phyloP scores from a whole-genome alignment of 2,113 vertebrate species.

The Ciconia boyciana region DNA sequence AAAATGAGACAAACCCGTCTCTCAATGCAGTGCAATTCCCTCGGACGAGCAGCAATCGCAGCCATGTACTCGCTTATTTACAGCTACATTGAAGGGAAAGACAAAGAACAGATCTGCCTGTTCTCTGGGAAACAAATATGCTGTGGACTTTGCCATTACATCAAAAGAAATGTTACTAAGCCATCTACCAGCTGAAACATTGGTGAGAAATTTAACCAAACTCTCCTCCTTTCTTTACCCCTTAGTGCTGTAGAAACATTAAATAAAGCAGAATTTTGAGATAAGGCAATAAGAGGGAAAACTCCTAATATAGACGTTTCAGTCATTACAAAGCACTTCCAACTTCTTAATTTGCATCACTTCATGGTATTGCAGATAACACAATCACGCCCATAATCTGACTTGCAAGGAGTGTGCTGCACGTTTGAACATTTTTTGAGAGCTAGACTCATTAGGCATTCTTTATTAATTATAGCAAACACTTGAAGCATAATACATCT shows the following conservation, averaged over 20 bases:
- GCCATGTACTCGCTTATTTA: not conserved
- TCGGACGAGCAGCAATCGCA: not conserved
- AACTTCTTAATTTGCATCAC: not conserved
- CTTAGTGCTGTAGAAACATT: accelerated
- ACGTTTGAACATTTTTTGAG: not conserved
- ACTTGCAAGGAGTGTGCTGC: not conserved
- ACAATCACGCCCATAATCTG: accelerated
- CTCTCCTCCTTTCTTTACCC: not conserved
- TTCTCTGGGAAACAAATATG: not conserved
- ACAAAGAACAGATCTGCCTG: constrained; percentile 13
- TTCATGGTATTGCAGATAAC: not conserved
- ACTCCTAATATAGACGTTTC: not conserved
- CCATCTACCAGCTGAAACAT: not conserved
- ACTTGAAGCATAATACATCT: not conserved
- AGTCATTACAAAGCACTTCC: not conserved
- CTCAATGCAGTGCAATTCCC: not conserved
- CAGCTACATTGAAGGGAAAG: not conserved
- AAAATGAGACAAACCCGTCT: not conserved
- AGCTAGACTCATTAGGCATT: not conserved
- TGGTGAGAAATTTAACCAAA: accelerated
- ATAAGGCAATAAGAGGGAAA: accelerated
- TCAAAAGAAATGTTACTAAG: not conserved
- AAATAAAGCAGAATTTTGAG: not conserved
- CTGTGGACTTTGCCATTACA: not conserved
- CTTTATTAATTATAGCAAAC: not conserved